A percentile compares a stretch with the other conserved stretches of the same genome.
Conservation (phyloP, 2,113 vertebrate species). For the Pluvianellus socialis region DNA sequence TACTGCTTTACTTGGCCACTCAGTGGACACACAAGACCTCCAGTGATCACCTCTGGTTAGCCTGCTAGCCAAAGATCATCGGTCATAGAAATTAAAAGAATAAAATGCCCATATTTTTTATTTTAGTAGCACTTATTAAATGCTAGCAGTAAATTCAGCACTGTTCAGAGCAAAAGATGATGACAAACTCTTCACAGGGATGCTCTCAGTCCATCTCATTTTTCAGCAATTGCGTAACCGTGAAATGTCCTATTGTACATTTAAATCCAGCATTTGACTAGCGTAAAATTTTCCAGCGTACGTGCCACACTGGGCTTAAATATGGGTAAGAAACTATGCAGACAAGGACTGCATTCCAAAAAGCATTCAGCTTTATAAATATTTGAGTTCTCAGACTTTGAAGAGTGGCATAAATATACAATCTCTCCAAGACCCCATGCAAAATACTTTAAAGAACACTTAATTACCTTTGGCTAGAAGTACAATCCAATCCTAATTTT, state of each 20-base stretch:
- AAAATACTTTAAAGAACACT: conserved; percentile 40
- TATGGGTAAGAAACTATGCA: conserved; percentile 52
- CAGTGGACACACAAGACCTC: background rate
- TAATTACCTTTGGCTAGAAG: background rate
- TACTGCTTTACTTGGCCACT: background rate
- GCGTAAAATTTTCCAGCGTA: conserved; percentile 47
- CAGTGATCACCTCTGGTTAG: background rate
- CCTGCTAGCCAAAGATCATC: background rate
- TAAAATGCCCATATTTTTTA: background rate
- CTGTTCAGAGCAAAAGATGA: background rate
- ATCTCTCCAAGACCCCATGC: background rate
- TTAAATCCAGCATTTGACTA: conserved; percentile 9
- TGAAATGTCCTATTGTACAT: background rate
- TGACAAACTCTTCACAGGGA: background rate
- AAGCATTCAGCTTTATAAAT: conserved; percentile 52
- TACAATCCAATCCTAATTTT: background rate
- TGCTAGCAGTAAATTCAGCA: background rate
- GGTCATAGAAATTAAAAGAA: background rate
- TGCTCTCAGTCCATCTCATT: background rate
- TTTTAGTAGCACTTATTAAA: background rate
- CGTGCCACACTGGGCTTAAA: conserved; percentile 33
- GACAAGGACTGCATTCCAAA: conserved; percentile 39
- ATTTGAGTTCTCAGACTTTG: conserved; percentile 24
- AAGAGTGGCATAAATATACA: conserved; percentile 42
- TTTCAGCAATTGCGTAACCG: conserved; percentile 1